Evolutionary conservation across 2,113 vertebrate genomes (phyloP), one percentile per base, ranked within the genome.

Genomic region (Bufo gargarizans): DNA sequence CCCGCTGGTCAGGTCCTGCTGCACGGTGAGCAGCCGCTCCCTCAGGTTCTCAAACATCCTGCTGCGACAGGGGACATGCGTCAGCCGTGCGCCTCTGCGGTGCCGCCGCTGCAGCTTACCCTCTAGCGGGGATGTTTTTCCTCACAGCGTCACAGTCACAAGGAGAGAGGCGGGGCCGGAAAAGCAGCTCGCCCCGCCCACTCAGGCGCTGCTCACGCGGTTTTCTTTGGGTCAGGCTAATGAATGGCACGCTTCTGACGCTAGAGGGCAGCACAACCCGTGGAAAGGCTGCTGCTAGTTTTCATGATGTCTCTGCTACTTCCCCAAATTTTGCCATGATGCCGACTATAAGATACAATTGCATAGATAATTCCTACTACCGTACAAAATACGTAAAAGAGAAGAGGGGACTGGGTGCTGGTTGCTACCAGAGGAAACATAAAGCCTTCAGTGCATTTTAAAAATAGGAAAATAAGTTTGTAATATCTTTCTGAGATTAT

Each of bases 1-100:
- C 97, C 79, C 90, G 98, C 97, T 95, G 1, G 95, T 96, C 91
- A 99, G 94, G 77, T 99, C 98, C 93, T 99, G 97, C 94, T 98
- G 97, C 87, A 97, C 97, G 83, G 95, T 96, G 90, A 97, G 92
- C 88, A 99, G 87, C 90, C 93, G 95, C 91, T 97, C 98, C 89
- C 95, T 95, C 91, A 99, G 93, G 79, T 95, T 98, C 91, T 97
- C 97, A 91, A 99, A 93, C 98, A 99, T 98, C 63, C 71, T 90
- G 69, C n/a, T 1, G 16, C 82, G 59, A 10, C 43, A 20, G 14
- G 50, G 65, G 63, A 50, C 14, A 20, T 3, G 74, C 71, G 85
- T 12, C 12, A 9, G 14, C 84, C 16, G 4, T 10, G 82, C 17
- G 67, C 22, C 72, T 20, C 71, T 16, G 8, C 10, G 56, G 56